Base-by-base conservation (phyloP, 1,140 invertebrate species). In the Bombus cullumanus region DNA sequence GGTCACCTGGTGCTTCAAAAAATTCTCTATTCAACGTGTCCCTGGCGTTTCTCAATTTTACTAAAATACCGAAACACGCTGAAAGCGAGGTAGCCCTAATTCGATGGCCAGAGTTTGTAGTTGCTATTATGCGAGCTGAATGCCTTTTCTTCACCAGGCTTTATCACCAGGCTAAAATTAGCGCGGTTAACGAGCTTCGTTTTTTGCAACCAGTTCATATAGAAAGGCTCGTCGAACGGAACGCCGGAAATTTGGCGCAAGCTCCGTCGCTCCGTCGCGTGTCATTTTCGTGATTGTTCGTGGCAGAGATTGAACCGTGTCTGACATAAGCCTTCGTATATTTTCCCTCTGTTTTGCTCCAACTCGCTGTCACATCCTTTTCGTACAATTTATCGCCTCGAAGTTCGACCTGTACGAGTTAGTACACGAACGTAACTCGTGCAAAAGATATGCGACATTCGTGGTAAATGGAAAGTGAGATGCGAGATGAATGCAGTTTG, bases 161-260 rank as follows among this genome's bases (percentile, higher is more conserved):
- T 81, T 71, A 53, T 57, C 47, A 81, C 28, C 25, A 25, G n/a
- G 22, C 66, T 81, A 71, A 81, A 81, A 57, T 81, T 81, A 81
- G 47, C 25, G 25, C 34, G n/a, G 77, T 41, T 68, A 69, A 79
- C 77, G 64, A 79, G 77, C 39, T 37, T 69, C 31, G 39, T 66
- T n/a, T 64, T 66, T 66, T 25, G 41, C 77, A 41, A 79, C 34
- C 39, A n/a, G 28, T 25, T 39, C n/a, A 22, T 41, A 39, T 9
- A 5, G 59, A 18, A 47, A 31, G 8, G 18, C 72, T 47, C 9
- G 31, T 3, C 62, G 76, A 47, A 34, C 9, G 18, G n/a, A 34
- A 31, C 22, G 28, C 8, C 34, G 77, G 39, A 66, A 66, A 41
- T 43, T 66, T 28, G 62, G 31, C 76, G 28, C 12, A 43, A 43